Evolutionary conservation across 2,797 vertebrate genomes (phyloP).

Genomic region (Peromyscus attwateri): DNA sequence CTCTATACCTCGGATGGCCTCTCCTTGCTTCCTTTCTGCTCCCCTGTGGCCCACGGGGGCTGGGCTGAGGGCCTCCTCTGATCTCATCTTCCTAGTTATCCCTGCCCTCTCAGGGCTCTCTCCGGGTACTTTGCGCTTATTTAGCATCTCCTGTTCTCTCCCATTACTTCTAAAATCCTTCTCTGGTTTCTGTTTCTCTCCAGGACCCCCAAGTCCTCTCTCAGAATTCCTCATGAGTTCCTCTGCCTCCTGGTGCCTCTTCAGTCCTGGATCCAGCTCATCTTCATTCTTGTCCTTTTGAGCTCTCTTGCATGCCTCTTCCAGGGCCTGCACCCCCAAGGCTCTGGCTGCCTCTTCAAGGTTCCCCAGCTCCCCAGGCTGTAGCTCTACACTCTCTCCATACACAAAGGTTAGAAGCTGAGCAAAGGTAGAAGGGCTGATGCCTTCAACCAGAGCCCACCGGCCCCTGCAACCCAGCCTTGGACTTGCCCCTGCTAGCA

Average conservation of each 20-base stretch:
- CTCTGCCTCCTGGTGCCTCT: slow-evolving; percentile 59
- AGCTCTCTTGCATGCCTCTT: slow-evolving; percentile 88
- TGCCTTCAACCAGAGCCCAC: slow-evolving; percentile 86
- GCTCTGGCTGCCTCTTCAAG: slow-evolving; percentile 89
- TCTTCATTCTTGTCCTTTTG: slow-evolving; percentile 1
- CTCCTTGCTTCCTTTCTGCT: slow-evolving; percentile 38
- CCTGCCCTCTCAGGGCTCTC: background rate
- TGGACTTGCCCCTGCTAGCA: slow-evolving; percentile 91
- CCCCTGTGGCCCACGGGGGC: background rate
- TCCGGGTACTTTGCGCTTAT: background rate
- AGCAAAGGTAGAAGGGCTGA: slow-evolving; percentile 90
- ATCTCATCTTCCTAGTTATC: background rate
- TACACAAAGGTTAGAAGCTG: slow-evolving; percentile 92
- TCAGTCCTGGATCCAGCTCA: background rate
- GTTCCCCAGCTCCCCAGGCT: slow-evolving; percentile 87
- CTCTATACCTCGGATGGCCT: slow-evolving; percentile 1
- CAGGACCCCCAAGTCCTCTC: background rate
- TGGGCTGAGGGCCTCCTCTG: slow-evolving; percentile 13
- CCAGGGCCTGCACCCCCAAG: slow-evolving; percentile 89
- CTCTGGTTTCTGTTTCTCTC: slow-evolving; percentile 46
- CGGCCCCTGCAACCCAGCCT: slow-evolving; percentile 85
- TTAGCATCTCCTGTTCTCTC: background rate
- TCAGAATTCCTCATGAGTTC: slow-evolving; percentile 7
- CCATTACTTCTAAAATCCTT: slow-evolving; percentile 8
- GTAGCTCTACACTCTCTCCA: slow-evolving; percentile 89